Percentiles rank a stretch among this genome's conserved stretches.
Conservation (phyloP, 92 coral and sea anemone genomes). For the Actinernus sp. region DNA sequence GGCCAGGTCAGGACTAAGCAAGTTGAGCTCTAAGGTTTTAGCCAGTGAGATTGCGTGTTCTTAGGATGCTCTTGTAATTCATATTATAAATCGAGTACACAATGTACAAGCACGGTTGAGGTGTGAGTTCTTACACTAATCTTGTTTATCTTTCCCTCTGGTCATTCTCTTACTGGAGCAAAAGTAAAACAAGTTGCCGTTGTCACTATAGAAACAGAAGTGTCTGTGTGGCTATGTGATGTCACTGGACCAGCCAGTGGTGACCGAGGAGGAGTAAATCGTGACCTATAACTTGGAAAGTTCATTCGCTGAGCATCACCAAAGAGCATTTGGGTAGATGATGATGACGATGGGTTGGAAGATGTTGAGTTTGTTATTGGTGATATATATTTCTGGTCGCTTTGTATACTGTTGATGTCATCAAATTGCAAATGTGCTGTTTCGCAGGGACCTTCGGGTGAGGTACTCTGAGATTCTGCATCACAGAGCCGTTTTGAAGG, state of each 20-base stretch:
- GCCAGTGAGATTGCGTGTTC: background rate
- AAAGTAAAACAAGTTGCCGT: conserved; percentile 92
- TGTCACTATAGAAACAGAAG: conserved; percentile 68
- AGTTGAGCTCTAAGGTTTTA: too few species aligned
- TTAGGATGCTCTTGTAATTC: too few species aligned
- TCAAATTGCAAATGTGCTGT: conserved; percentile 85
- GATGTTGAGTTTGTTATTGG: conserved; percentile 40
- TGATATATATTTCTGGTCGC: conserved; percentile 54
- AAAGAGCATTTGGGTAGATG: conserved; percentile 79
- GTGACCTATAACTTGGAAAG: conserved; percentile 76
- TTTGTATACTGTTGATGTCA: conserved; percentile 73
- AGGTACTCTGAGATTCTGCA: conserved; percentile 61
- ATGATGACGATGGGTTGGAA: conserved; percentile 44
- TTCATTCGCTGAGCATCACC: conserved; percentile 78
- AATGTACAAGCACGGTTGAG: background rate
- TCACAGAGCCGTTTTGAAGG: conserved; percentile 90
- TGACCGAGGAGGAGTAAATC: conserved; percentile 96
- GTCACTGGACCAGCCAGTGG: conserved; percentile 97
- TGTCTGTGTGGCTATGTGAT: conserved; percentile 70
- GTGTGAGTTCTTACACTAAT: background rate
- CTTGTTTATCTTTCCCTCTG: background rate
- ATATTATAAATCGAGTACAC: too few species aligned
- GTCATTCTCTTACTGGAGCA: conserved; percentile 96
- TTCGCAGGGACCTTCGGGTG: conserved; percentile 90
- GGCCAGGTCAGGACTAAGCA: too few species aligned